Base-by-base conservation (phyloP, 2,888 invertebrate species). In the Hedya salicella region DNA sequence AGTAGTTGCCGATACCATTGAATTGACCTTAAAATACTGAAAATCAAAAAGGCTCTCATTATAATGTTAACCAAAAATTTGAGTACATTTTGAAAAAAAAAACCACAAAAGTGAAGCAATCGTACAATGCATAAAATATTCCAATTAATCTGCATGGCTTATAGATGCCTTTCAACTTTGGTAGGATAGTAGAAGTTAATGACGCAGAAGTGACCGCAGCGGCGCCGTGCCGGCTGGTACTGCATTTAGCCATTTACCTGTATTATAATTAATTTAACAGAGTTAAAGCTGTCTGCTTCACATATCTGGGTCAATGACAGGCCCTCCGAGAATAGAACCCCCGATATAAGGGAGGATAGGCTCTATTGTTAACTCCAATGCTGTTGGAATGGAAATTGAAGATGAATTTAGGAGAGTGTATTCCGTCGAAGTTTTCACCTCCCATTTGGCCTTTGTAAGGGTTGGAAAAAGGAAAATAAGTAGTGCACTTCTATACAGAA, bases 271-370 rank as follows among this genome's bases (percentile, higher is more conserved):
- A 84, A 89, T 87, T 88, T 81, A 83, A 78, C 77, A 76, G 78
- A 80, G 79, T 75, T 87, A 85, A 86, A 77, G 75, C 75, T 75
- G 79, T 81, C 81, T 81, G 78, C 76, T 77, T 78, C 77, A 75
- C 70, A 79, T 76, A 91, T 87, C 82, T 91, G 78, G 91, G 91
- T 91, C 91, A 91, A 91, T 91, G 88, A 87, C 88, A 86, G 83
- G 70, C 80, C 79, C 78, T 82, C 82, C 83, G 81, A 90, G 89
- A 91, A 90, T 91, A 91, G 90, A 85, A 81, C 80, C 79, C 76
- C 75, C 79, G 86, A 84, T 86, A 83, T 81, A 85, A 85, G 89
- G 86, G 83, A 85, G 81, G 86, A 83, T 80, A 81, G 79, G 82
- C 76, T 81, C 85, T 81, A 86, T 88, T 88, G 88, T 88, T 83